Conservation (phyloP, 2,888 invertebrate species). For the Plagodis pulveraria region DNA sequence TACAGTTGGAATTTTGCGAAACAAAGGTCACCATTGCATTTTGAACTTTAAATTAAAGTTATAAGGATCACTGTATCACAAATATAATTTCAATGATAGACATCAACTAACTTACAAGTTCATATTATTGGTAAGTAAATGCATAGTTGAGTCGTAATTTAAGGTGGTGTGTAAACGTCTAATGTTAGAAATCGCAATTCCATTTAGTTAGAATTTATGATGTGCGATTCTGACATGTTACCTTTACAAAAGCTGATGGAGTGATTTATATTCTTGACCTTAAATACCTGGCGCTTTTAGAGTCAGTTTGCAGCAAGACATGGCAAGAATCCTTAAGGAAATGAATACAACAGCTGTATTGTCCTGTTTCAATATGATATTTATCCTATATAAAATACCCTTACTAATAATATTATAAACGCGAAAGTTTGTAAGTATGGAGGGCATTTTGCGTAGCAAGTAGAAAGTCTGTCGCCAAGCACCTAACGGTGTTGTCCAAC, state of each 20-base stretch:
- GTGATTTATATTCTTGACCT: conserved; percentile 1
- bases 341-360: no score
- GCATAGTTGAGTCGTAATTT: conserved; percentile 7
- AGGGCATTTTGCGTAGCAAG: no score
- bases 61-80: conserved; percentile 1
- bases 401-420: no score
- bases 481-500: no score
- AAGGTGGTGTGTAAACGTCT: conserved; percentile 27
- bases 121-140: background rate
- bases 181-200: conserved; percentile 26
- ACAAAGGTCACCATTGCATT: background rate
- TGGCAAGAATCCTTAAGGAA: no score
- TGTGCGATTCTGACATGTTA: conserved; percentile 31
- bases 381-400: no score
- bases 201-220: conserved; percentile 29
- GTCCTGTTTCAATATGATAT: no score
- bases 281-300: no score
- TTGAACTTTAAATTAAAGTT: background rate
- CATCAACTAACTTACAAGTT: no score
- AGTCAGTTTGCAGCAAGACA: no score
- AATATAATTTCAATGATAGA: background rate
- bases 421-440: no score
- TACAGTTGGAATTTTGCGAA: background rate
- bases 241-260: conserved; percentile 2
- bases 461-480: no score